These are phyloP conservation scores for Gymnocypris eckloni DNA, from an alignment of 2,797 vertebrate species.

Conservation along the genomic window DNA sequence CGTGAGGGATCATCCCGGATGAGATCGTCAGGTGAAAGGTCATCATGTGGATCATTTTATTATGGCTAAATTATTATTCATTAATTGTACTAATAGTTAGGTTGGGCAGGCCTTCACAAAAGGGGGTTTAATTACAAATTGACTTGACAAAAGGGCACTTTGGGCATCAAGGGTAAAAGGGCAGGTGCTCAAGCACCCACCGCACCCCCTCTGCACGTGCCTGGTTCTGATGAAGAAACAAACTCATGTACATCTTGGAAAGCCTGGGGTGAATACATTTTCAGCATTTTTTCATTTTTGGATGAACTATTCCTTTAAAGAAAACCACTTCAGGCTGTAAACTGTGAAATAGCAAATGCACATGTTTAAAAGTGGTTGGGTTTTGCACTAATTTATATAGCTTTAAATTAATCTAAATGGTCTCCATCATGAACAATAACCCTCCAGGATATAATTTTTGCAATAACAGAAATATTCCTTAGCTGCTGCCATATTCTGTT, in stretches of 20 bases:
- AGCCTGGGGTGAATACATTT: not conserved
- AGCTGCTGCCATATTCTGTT: not conserved
- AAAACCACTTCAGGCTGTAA: not conserved
- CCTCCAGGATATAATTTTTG: not conserved
- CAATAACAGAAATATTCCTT: not conserved
- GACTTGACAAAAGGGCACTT: no score
- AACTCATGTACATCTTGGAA: not conserved
- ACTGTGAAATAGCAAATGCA: not conserved
- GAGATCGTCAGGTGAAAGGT: no score
- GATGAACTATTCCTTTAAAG: not conserved
- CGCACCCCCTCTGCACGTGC: no score
- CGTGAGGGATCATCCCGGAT: no score
- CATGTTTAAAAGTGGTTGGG: not conserved
- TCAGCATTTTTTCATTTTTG: not conserved
- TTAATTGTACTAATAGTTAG: no score
- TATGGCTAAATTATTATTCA: no score
- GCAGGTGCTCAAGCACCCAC: no score
- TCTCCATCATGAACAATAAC: not conserved
- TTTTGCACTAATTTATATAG: not conserved
- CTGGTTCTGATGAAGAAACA: not conserved
- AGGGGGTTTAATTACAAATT: no score
- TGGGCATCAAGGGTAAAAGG: no score
- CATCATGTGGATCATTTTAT: no score
- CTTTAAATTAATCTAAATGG: not conserved
- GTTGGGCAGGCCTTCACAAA: no score